Evolutionary conservation across 1,140 invertebrate species (phyloP), one percentile per base, ranked within the genome.

Genomic region (Anadara kagoshimensis): DNA sequence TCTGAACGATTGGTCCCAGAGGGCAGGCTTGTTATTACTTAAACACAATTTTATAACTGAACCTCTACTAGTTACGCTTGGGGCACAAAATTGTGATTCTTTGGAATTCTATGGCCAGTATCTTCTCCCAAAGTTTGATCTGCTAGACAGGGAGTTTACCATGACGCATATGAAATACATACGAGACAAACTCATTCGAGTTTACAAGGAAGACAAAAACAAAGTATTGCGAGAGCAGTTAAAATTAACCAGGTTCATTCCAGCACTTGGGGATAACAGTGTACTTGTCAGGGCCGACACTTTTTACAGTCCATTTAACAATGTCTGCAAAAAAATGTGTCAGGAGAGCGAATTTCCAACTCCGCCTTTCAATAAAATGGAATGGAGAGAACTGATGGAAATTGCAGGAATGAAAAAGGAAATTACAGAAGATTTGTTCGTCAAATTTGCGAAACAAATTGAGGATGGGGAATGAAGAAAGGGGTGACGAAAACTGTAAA

Each of bases 221-320:
- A n/a, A n/a, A n/a, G n/a, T n/a, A n/a, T n/a, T n/a, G n/a, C n/a
- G n/a, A n/a, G n/a, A n/a, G n/a, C n/a, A n/a, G n/a, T n/a, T n/a
- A n/a, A n/a, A n/a, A n/a, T n/a, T n/a, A n/a, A n/a, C n/a, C n/a
- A n/a, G n/a, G n/a, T n/a, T n/a, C n/a, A n/a, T n/a, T n/a, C n/a
- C n/a, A n/a, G n/a, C n/a, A n/a, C n/a, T n/a, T n/a, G n/a, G n/a
- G n/a, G n/a, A n/a, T n/a, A n/a, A n/a, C n/a, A n/a, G n/a, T n/a
- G n/a, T n/a, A n/a, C n/a, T n/a, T n/a, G n/a, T n/a, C n/a, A n/a
- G n/a, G n/a, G n/a, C n/a, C n/a, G n/a, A n/a, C n/a, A n/a, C n/a
- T n/a, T n/a, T n/a, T n/a, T n/a, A n/a, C n/a, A 54, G 51, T 18
- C 61, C 61, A 51, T 47, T 29, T n/a, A 51, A 64, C 26, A 51